A percentile compares a stretch with the other conserved stretches of the same genome.
These are phyloP conservation scores for Anhinga anhinga DNA, from an alignment of 2,113 vertebrate genomes.

Conservation along the genomic window DNA sequence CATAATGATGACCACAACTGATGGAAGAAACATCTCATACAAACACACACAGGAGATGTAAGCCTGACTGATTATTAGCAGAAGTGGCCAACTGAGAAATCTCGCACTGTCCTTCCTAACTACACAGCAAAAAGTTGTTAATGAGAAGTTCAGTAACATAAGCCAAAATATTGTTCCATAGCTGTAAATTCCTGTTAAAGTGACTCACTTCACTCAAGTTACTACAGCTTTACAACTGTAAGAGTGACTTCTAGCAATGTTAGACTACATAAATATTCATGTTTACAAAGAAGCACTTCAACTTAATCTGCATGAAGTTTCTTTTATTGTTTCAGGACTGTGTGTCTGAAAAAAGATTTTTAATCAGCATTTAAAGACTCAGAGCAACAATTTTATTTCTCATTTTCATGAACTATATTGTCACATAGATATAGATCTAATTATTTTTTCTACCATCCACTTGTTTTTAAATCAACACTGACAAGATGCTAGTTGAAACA, in stretches of 20 bases:
- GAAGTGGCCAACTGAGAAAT: conserved; percentile 11
- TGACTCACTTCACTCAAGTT: neutral
- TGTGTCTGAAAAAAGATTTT: neutral
- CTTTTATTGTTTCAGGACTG: neutral
- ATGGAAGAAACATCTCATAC: conserved; percentile 40
- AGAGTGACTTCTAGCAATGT: neutral
- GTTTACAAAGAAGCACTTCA: neutral
- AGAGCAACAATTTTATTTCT: neutral
- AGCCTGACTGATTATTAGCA: conserved; percentile 38
- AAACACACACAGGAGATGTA: neutral
- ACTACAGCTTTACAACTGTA: neutral
- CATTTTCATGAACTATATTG: neutral
- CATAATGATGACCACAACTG: neutral
- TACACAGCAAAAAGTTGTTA: neutral
- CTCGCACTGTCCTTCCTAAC: neutral
- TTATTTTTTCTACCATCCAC: neutral
- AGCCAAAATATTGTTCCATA: neutral
- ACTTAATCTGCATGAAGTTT: neutral
- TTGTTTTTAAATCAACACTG: neutral
- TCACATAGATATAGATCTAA: neutral
- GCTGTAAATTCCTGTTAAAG: neutral
- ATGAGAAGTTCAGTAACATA: neutral
- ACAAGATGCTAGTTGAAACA: neutral
- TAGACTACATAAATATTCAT: neutral
- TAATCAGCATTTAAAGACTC: neutral